These are phyloP conservation scores for Amphiprion ocellaris DNA, from an alignment of 2,113 vertebrate genomes.

Conservation along the genomic window DNA sequence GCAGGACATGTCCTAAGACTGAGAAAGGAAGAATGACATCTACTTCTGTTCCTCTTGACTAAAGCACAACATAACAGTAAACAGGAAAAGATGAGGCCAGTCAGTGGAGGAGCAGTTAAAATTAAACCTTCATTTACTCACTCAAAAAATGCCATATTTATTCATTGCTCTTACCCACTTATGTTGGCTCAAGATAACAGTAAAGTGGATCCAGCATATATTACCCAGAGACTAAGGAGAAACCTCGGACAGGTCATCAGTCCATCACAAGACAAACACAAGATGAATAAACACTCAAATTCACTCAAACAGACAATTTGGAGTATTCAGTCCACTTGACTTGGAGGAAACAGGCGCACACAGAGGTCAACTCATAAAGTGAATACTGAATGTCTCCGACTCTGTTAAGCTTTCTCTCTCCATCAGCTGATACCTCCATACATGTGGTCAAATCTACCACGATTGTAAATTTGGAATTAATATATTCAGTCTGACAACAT, in stretches of 20 bases:
- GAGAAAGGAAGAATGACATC: background rate
- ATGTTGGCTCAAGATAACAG: background rate
- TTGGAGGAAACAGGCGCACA: background rate
- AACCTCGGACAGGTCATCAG: background rate
- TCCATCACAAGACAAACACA: conserved; percentile 36
- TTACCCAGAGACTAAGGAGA: conserved; percentile 21
- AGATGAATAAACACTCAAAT: conserved; percentile 26
- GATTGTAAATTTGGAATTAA: background rate
- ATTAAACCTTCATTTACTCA: conserved; percentile 2
- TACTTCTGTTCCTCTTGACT: background rate
- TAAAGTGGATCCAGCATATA: conserved; percentile 13
- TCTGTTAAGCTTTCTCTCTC: background rate
- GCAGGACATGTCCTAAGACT: conserved; percentile 9
- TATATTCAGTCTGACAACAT: background rate
- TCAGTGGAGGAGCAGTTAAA: background rate
- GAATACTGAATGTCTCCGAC: background rate
- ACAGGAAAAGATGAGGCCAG: background rate
- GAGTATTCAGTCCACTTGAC: conserved; percentile 19
- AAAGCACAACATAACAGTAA: background rate
- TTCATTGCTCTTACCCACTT: background rate
- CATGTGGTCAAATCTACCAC: background rate
- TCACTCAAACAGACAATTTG: conserved; percentile 11
- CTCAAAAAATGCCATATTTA: background rate
- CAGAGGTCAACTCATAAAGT: background rate
- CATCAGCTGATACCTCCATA: conserved; percentile 1